Evolutionary conservation across 2,888 invertebrate genomes (phyloP).

Genomic region (Aplocera efformata): DNA sequence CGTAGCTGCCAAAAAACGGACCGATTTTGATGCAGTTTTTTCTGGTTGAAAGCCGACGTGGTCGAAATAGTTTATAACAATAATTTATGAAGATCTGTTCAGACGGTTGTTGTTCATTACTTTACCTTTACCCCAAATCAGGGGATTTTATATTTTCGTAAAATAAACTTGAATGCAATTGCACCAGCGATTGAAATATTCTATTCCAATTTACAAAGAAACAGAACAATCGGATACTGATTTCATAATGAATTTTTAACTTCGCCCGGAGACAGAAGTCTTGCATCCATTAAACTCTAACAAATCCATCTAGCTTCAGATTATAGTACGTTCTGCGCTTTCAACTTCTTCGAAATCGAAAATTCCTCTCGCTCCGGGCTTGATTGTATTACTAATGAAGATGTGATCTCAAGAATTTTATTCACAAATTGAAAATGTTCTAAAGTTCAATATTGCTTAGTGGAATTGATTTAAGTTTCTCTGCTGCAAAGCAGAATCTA

Average conservation of each 20-base stretch:
- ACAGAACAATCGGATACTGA: slow-evolving; percentile 26
- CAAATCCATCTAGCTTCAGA: slow-evolving; percentile 24
- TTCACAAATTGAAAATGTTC: slow-evolving; percentile 57
- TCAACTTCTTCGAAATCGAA: slow-evolving; percentile 48
- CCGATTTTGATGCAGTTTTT: no score
- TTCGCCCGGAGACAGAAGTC: slow-evolving; percentile 20
- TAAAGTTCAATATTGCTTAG: slow-evolving; percentile 35
- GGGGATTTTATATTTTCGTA: no score
- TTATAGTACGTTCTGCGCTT: slow-evolving; percentile 30
- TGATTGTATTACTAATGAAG: slow-evolving; percentile 66
- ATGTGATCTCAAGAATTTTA: slow-evolving; percentile 47
- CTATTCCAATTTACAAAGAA: slow-evolving; percentile 11
- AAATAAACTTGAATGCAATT: no score
- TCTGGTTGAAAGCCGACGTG: no score
- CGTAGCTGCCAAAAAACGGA: no score
- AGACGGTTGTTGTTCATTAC: no score
- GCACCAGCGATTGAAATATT: slow-evolving; percentile 5
- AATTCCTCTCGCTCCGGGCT: slow-evolving; percentile 42
- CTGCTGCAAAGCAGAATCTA: no score
- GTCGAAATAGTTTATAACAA: no score
- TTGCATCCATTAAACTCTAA: slow-evolving; percentile 28
- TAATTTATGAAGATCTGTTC: no score
- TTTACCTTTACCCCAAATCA: no score
- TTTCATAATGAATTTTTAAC: slow-evolving; percentile 32
- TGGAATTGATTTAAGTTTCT: slow-evolving; percentile 28